Conservation (phyloP, 1,140 invertebrate species). For the Plutomurus gul region DNA sequence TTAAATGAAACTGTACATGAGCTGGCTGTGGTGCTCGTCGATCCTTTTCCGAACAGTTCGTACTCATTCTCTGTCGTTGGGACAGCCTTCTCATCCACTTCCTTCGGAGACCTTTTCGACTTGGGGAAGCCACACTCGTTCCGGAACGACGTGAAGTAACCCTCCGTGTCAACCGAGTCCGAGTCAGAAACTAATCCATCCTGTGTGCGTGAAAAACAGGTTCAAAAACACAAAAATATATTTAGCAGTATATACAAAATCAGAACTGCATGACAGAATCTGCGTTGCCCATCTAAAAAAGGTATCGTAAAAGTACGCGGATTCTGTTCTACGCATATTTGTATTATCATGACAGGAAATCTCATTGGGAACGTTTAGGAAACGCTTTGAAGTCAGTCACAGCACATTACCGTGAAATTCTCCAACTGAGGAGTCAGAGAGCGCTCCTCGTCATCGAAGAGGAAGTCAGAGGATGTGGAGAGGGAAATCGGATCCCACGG, state of each 20-base stretch:
- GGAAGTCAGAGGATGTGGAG: conserved; percentile 50
- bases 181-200: conserved; percentile 53
- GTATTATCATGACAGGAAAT: no score
- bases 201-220: no score
- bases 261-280: not conserved
- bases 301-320: no score
- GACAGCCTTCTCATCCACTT: conserved; percentile 62
- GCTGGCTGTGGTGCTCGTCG: conserved; percentile 85
- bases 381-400: not conserved
- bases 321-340: no score
- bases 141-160: conserved; percentile 96
- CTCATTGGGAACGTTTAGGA: no score
- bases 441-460: conserved; percentile 53
- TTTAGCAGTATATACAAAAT: no score
- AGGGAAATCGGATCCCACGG: conserved; percentile 50
- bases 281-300: no score
- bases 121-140: conserved; percentile 81
- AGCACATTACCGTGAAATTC: conserved; percentile 52
- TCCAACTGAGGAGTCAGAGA: conserved; percentile 53
- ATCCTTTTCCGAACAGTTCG: conserved; percentile 83
- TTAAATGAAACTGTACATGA: no score
- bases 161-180: conserved; percentile 76
- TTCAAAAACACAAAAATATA: no score
- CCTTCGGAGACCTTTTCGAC: conserved; percentile 71
- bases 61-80: conserved; percentile 77